These are phyloP conservation scores for Amiota minor DNA, from an alignment of 2,888 invertebrate genomes.

Conservation along the genomic window DNA sequence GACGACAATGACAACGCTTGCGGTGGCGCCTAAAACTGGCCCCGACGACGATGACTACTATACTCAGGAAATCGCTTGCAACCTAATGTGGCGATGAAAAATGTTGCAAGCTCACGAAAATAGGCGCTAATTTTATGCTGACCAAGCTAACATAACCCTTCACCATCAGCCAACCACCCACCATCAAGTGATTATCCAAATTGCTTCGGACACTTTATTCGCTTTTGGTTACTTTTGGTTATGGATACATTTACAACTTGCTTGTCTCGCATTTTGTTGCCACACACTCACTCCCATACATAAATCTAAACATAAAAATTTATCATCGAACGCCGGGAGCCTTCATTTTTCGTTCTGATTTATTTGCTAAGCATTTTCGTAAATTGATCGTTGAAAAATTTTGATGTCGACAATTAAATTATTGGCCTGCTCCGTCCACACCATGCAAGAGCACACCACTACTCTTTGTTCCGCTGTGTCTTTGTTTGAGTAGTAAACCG, in stretches of 20 bases:
- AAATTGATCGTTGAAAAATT: constrained; percentile 27
- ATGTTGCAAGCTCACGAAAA: not conserved
- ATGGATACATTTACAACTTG: not conserved
- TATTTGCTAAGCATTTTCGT: constrained; percentile 15
- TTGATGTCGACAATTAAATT: constrained; percentile 27
- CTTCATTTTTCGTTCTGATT: constrained; percentile 15
- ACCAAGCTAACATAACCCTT: not conserved
- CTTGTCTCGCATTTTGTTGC: not conserved
- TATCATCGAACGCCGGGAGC: not conserved
- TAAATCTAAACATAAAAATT: constrained; percentile 12
- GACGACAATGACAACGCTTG: not conserved
- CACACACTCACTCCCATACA: not conserved
- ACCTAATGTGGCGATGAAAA: not conserved
- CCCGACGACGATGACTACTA: not conserved
- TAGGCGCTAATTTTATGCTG: constrained; percentile 22
- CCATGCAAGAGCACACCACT: not conserved
- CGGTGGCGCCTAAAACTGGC: not conserved
- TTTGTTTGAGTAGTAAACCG: too few relatives aligned
- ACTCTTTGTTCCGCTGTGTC: not conserved
- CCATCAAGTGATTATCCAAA: not conserved
- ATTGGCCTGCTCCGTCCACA: constrained; percentile 12
- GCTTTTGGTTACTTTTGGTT: not conserved
- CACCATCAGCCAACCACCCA: not conserved
- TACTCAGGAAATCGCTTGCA: not conserved
- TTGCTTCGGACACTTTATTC: constrained; percentile 1